Percentiles rank a stretch among this genome's conserved stretches.
phyloP scores from a whole-genome alignment of 2,797 vertebrate genomes.

The Holocentrus rufus region DNA sequence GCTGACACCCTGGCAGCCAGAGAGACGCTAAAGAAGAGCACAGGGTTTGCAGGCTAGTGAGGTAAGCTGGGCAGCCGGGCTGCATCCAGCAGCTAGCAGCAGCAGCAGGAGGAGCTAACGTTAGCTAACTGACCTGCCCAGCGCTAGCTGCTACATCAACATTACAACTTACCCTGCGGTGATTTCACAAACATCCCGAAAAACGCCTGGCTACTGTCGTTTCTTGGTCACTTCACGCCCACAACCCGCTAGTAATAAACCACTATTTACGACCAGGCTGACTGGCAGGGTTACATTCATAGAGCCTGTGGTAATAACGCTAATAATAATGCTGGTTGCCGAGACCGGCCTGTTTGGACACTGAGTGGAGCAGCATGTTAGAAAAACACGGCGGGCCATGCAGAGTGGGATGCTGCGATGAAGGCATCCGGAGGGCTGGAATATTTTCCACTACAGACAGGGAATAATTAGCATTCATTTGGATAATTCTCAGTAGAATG shows the following conservation, averaged over 20 bases:
- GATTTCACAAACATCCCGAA: constrained; percentile 48
- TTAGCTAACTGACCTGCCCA: constrained; percentile 48
- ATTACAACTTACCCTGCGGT: background rate
- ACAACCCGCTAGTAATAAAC: too few relatives aligned
- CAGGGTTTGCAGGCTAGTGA: background rate
- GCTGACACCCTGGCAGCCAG: background rate
- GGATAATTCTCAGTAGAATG: background rate
- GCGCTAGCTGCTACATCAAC: constrained; percentile 11
- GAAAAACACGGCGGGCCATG: constrained; percentile 51
- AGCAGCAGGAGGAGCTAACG: constrained; percentile 32
- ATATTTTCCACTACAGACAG: background rate
- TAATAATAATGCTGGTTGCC: background rate
- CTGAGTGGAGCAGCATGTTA: constrained; percentile 19
- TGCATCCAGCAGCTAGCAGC: constrained; percentile 32
- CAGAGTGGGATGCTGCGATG: constrained; percentile 58
- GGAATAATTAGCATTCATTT: background rate
- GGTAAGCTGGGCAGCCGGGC: constrained; percentile 34
- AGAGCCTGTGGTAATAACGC: constrained; percentile 2
- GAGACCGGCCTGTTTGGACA: constrained; percentile 45
- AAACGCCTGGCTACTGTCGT: too few relatives aligned
- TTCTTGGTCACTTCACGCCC: too few relatives aligned
- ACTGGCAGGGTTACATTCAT: too few relatives aligned
- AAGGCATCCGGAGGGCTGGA: constrained; percentile 7
- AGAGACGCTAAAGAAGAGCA: background rate
- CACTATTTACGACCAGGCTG: too few relatives aligned